Conservation (phyloP, 2,113 vertebrate genomes). For the Mohoua ochrocephala region DNA sequence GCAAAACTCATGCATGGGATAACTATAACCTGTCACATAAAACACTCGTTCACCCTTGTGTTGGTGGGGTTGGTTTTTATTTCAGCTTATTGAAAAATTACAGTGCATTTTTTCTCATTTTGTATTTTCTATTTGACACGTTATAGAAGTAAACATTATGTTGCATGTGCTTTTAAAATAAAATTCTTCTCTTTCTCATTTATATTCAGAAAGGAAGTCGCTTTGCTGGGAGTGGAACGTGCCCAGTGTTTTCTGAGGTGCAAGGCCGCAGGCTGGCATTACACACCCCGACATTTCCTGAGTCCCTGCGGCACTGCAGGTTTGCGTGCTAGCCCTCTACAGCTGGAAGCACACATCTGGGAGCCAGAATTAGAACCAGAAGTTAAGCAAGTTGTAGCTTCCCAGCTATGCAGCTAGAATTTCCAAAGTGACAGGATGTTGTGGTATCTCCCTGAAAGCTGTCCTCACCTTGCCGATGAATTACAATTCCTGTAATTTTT, state of each 20-base stretch:
- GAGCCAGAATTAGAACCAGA: slow-evolving; percentile 48
- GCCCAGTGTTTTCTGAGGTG: not conserved
- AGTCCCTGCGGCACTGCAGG: not conserved
- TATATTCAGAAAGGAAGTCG: not conserved
- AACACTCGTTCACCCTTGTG: not conserved
- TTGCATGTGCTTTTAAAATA: not conserved
- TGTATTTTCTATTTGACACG: not conserved
- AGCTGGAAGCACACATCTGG: slow-evolving; percentile 33
- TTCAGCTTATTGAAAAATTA: not conserved
- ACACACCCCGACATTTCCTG: not conserved
- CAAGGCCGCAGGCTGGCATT: not conserved
- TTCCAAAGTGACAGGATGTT: slow-evolving; percentile 45
- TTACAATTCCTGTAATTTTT: slow-evolving; percentile 43
- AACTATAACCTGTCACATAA: not conserved
- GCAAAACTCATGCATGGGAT: not conserved
- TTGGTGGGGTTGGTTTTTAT: not conserved
- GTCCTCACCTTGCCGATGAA: slow-evolving; percentile 52
- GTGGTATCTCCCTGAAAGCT: slow-evolving; percentile 41
- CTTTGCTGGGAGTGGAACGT: not conserved
- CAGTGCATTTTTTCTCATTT: not conserved
- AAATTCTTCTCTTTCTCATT: not conserved
- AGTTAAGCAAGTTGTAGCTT: slow-evolving; percentile 8
- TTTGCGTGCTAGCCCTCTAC: not conserved
- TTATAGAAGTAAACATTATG: not conserved
- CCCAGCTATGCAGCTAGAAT: slow-evolving; percentile 1